These are phyloP conservation scores for Microctonus aethiopoides DNA, from an alignment of 2,888 invertebrate genomes.

Conservation along the genomic window DNA sequence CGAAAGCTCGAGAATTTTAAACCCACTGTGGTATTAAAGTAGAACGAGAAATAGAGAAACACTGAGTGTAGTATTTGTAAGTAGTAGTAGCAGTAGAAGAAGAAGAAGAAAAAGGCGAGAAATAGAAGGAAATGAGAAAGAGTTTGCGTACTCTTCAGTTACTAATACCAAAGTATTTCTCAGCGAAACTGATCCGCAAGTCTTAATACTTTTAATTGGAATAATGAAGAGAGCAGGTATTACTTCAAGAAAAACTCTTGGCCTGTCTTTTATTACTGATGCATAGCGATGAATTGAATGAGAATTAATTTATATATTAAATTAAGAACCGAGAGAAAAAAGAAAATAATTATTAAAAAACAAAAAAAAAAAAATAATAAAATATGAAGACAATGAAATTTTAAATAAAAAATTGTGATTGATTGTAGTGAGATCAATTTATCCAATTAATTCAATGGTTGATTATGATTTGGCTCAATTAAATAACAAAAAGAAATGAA, in stretches of 20 bases:
- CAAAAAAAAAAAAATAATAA: not conserved
- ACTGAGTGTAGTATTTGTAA: too few species aligned
- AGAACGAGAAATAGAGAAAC: slow-evolving; percentile 2
- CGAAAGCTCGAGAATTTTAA: slow-evolving; percentile 28
- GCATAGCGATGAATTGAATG: not conserved
- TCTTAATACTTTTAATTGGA: slow-evolving; percentile 25
- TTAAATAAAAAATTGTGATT: not conserved
- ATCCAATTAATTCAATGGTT: slow-evolving; percentile 8
- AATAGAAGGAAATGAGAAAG: not conserved
- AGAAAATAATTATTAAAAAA: not conserved
- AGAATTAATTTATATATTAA: not conserved
- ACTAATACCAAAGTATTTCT: slow-evolving; percentile 14
- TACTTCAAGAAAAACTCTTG: not conserved
- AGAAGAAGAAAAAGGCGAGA: not conserved
- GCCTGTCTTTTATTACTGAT: slow-evolving; percentile 1
- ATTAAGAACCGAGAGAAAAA: not conserved
- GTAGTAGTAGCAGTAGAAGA: slow-evolving; percentile 15
- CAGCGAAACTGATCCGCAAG: slow-evolving; percentile 3
- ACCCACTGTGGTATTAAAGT: not conserved
- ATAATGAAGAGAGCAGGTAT: slow-evolving; percentile 14
- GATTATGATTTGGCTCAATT: not conserved
- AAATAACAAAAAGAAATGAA: not conserved
- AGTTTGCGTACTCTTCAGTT: not conserved
- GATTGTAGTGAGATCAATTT: slow-evolving; percentile 21
- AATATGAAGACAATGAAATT: not conserved